phyloP scores from a whole-genome alignment of 2,888 invertebrate genomes.

The Dyspetes luteomarginatus region DNA sequence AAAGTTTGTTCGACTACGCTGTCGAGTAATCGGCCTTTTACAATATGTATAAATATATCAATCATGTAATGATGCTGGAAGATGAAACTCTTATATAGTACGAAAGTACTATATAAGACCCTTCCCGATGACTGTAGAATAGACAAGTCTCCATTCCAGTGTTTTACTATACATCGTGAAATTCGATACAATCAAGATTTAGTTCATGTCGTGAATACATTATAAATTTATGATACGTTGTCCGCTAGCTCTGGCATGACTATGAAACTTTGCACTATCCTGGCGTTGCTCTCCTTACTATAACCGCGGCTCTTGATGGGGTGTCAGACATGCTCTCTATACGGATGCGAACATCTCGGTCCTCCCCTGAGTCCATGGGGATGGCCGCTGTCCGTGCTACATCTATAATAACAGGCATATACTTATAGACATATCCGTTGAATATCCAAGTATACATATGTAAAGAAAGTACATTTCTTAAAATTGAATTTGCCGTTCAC shows the following conservation, averaged over 20 bases:
- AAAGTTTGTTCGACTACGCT: neutral
- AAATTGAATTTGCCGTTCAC: too few species aligned
- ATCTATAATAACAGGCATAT: too few species aligned
- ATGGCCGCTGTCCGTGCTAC: neutral
- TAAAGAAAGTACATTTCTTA: too few species aligned
- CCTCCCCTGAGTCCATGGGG: neutral
- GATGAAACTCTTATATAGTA: neutral
- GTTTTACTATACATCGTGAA: constrained; percentile 27
- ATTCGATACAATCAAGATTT: constrained; percentile 62
- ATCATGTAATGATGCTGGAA: neutral
- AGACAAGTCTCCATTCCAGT: constrained; percentile 20
- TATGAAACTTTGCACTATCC: constrained; percentile 53
- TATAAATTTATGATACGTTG: constrained; percentile 59
- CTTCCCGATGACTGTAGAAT: neutral
- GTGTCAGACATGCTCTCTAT: constrained; percentile 28
- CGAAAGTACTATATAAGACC: neutral
- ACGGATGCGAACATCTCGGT: constrained; percentile 23
- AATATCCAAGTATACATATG: too few species aligned
- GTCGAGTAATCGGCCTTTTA: neutral
- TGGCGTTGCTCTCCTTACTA: constrained; percentile 19
- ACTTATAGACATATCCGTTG: too few species aligned
- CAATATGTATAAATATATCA: neutral
- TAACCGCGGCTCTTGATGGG: constrained; percentile 18
- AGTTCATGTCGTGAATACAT: constrained; percentile 61
- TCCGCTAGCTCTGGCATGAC: constrained; percentile 36